Evolutionary conservation across 2,888 invertebrate species (phyloP), one percentile per base, ranked within the genome.

Genomic region (Pachydiplax longipennis): DNA sequence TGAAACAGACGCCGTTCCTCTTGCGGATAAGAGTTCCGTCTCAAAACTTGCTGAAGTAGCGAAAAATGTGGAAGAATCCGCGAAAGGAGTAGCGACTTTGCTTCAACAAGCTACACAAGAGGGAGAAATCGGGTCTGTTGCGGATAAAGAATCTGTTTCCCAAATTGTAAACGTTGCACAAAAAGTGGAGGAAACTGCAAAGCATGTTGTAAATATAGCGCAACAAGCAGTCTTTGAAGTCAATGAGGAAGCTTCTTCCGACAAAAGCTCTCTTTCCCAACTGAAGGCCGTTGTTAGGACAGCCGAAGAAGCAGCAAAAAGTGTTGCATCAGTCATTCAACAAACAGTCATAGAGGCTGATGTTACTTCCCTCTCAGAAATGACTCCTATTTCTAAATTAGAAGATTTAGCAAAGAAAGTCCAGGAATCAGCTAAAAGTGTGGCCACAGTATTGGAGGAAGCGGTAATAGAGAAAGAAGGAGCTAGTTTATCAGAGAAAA

Each of bases 131-230:
- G 92, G 92, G 5, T 90, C 92, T 0, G 91, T 92, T 13, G 92
- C 92, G 0, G 92, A 92, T 35, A 92, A 91, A 25, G 92, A 92
- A 48, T 94, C 94, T 90, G 8, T 93, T 94, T 93, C 93, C 65
- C 91, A 93, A 73, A 91, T 94, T 31, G 92, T 93, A 90, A 92
- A 92, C 37, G 92, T 94, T 13, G 92, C 95, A 65, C 94, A 94
- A 80, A 95, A 95, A 0, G 93, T 95, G 10, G 95, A 95, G 92
- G 94, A 94, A 73, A 93, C 95, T 61, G 94, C 94, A 91, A 93
- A 92, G 91, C 94, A 94, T 91, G 92, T 95, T 53, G 92, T 93
- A 10, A 92, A 92, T 90, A 92, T 94, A 13, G 94, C 94, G 92
- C 94, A 94, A 91, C 94, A 94, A 92, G 92, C 94, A 35, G 92